Conservation (phyloP, 2,113 vertebrate genomes). For the Coryphaenoides rupestris region DNA sequence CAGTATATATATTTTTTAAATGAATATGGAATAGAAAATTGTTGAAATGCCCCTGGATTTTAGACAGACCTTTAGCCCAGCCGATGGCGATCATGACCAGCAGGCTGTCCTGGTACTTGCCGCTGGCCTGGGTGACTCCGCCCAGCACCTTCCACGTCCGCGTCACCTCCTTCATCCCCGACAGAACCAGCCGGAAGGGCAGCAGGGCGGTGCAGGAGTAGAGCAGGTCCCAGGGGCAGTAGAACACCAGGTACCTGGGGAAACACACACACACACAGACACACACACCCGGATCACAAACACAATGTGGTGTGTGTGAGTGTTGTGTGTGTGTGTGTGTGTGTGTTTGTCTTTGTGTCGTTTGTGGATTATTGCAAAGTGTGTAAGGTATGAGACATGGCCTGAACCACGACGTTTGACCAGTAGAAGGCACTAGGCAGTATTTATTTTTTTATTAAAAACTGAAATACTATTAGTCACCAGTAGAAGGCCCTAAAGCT, state of each 20-base stretch:
- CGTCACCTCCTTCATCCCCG: conserved; percentile 93
- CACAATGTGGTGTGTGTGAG: too few relatives aligned
- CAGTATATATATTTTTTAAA: too few relatives aligned
- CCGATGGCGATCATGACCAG: conserved; percentile 90
- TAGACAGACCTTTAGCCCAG: conserved; percentile 90
- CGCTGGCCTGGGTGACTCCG: conserved; percentile 81
- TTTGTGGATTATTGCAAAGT: too few relatives aligned
- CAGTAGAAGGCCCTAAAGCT: conserved; percentile 39
- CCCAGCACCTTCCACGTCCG: conserved; percentile 92
- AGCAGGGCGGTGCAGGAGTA: conserved; percentile 74
- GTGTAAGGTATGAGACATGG: too few relatives aligned
- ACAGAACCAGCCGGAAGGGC: conserved; percentile 83
- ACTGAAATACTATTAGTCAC: conserved; percentile 30
- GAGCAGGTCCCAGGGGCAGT: conserved; percentile 84
- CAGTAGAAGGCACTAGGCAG: conserved; percentile 53
- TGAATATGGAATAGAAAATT: too few relatives aligned
- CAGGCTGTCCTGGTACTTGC: conserved; percentile 84
- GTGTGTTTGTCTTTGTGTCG: too few relatives aligned
- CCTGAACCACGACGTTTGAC: conserved; percentile 5
- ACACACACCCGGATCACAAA: too few relatives aligned
- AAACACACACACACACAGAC: conserved; percentile 12
- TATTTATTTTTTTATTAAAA: background rate
- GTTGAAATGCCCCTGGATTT: too few relatives aligned
- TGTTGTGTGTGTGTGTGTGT: too few relatives aligned
- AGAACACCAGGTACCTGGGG: conserved; percentile 90